Percentiles rank a stretch among this genome's conserved stretches.
phyloP scores from a whole-genome alignment of 2,113 vertebrate species.

The Nycticorax nycticorax region DNA sequence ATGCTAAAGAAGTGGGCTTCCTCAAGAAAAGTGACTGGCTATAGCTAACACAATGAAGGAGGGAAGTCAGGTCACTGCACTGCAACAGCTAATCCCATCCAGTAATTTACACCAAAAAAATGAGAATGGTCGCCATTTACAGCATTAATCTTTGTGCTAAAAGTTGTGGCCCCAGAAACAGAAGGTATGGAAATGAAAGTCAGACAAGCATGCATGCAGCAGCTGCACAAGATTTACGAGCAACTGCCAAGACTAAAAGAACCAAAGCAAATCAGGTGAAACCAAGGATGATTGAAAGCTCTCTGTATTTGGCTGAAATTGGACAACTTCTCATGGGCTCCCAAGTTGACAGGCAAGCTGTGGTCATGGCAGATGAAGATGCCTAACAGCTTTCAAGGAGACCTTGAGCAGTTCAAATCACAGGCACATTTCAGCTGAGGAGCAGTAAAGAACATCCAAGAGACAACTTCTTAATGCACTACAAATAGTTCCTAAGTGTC shows the following conservation, averaged over 20 bases:
- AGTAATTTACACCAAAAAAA: neutral
- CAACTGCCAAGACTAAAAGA: neutral
- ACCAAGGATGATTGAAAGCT: neutral
- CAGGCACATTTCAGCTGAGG: neutral
- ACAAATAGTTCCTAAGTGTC: neutral
- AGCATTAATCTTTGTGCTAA: neutral
- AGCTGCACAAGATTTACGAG: neutral
- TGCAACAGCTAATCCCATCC: neutral
- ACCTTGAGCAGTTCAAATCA: neutral
- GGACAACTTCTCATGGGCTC: neutral
- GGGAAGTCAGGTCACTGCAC: neutral
- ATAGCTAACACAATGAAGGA: neutral
- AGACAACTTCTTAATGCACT: neutral
- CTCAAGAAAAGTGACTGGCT: neutral
- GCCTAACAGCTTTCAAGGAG: neutral
- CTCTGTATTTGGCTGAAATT: neutral
- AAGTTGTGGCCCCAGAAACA: neutral
- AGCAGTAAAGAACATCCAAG: neutral
- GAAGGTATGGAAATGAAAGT: neutral
- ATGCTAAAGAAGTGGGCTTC: neutral
- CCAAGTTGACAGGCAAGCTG: neutral
- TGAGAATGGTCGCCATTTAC: neutral
- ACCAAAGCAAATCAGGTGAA: neutral
- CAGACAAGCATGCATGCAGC: neutral
- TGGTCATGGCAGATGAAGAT: neutral